phyloP scores from a whole-genome alignment of 2,888 invertebrate genomes.

The Elmis aenea region DNA sequence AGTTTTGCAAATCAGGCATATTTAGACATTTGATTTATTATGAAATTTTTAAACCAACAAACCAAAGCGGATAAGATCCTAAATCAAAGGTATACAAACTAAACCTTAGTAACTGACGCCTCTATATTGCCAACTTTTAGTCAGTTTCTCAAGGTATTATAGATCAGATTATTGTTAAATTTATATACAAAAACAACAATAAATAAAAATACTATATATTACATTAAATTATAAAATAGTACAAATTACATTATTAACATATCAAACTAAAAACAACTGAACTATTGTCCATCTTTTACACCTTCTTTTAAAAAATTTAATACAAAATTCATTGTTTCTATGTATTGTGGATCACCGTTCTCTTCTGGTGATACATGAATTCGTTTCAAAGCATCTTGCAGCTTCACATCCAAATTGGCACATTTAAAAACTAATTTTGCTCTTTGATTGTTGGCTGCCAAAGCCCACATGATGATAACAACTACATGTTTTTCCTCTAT shows the following conservation, averaged over 20 bases:
- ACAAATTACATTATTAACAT: neutral
- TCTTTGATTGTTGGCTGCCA: slow-evolving; percentile 66
- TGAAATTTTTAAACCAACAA: too few species aligned
- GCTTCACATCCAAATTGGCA: slow-evolving; percentile 46
- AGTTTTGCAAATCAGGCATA: too few species aligned
- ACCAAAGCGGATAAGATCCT: too few species aligned
- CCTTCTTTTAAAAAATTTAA: slow-evolving; percentile 34
- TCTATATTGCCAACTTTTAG: too few species aligned
- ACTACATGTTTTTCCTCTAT: slow-evolving; percentile 47
- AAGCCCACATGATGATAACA: slow-evolving; percentile 59
- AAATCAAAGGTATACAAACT: too few species aligned
- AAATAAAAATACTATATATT: too few species aligned
- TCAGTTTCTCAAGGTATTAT: too few species aligned
- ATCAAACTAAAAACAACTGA: neutral
- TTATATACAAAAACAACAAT: too few species aligned
- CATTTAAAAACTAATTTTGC: slow-evolving; percentile 54
- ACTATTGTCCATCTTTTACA: neutral
- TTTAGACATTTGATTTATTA: too few species aligned
- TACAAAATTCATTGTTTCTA: slow-evolving; percentile 38
- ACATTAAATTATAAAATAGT: neutral
- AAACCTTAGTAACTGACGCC: too few species aligned
- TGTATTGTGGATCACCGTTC: slow-evolving; percentile 31
- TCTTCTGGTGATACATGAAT: slow-evolving; percentile 39
- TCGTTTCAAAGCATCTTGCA: slow-evolving; percentile 48
- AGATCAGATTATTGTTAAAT: too few species aligned